phyloP scores from a whole-genome alignment of 2,888 invertebrate species.

The Magallana nippona region DNA sequence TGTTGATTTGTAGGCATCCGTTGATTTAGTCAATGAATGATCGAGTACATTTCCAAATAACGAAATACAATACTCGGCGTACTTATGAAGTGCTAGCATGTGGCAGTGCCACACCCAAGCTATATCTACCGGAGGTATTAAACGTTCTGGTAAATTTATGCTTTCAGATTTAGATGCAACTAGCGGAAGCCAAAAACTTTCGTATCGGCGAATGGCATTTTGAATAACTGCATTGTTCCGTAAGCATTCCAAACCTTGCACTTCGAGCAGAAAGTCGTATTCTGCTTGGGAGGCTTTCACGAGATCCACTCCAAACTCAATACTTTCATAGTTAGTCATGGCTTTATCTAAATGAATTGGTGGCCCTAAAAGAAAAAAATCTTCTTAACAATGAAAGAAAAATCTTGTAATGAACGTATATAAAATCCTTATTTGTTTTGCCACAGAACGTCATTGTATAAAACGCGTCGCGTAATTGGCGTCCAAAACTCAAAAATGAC shows the following conservation, averaged over 20 bases:
- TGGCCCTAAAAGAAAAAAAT: too few species aligned
- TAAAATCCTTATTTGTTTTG: neutral
- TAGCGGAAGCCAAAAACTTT: constrained; percentile 80
- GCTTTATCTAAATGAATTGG: too few species aligned
- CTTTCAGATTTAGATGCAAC: constrained; percentile 69
- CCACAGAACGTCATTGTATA: neutral
- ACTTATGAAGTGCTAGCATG: constrained; percentile 76
- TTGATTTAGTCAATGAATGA: constrained; percentile 62
- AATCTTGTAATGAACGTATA: too few species aligned
- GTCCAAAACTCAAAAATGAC: too few species aligned
- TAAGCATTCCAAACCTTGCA: constrained; percentile 14
- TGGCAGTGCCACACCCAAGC: constrained; percentile 82
- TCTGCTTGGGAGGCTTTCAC: neutral
- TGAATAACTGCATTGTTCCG: constrained; percentile 58
- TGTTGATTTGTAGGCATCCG: neutral
- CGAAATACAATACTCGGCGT: constrained; percentile 70
- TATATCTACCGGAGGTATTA: constrained; percentile 81
- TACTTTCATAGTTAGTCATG: neutral
- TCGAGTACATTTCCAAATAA: constrained; percentile 75
- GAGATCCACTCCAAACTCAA: constrained; percentile 7
- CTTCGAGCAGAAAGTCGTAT: constrained; percentile 35
- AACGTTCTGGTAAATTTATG: constrained; percentile 64
- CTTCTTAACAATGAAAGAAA: too few species aligned
- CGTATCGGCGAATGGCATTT: constrained; percentile 80
- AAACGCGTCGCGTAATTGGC: too few species aligned